A percentile compares a stretch with the other conserved stretches of the same genome.
These are phyloP conservation scores for Aythya baeri DNA, from an alignment of 2,113 vertebrate species.

Conservation along the genomic window DNA sequence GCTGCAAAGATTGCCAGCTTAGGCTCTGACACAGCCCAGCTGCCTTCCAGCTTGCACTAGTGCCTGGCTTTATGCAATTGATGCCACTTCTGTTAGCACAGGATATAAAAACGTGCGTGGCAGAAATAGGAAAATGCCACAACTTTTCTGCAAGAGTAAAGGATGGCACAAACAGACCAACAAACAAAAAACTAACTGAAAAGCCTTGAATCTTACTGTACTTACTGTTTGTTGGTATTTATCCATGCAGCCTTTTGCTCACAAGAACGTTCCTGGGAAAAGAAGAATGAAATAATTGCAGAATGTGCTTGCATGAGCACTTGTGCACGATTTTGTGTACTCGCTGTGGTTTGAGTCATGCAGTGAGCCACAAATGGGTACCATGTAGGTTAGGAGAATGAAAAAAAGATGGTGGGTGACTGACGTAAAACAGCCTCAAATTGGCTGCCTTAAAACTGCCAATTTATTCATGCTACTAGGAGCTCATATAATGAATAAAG, in stretches of 20 bases:
- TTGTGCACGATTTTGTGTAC: not conserved
- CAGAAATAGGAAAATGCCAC: not conserved
- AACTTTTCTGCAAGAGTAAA: not conserved
- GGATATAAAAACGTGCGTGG: not conserved
- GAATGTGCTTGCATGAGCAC: not conserved
- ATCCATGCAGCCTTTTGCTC: not conserved
- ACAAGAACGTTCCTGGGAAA: not conserved
- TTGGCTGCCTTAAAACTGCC: not conserved
- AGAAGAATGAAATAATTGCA: not conserved
- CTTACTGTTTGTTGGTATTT: not conserved
- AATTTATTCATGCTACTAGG: not conserved
- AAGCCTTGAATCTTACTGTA: not conserved
- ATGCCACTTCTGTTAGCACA: not conserved
- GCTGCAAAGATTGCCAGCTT: not conserved
- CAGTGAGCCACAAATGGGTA: not conserved
- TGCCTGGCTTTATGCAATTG: not conserved
- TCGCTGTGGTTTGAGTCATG: not conserved
- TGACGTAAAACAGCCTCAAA: not conserved
- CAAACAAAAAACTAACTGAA: not conserved
- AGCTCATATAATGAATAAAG: not conserved
- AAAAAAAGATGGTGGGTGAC: not conserved
- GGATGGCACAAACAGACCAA: not conserved
- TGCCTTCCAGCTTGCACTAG: not conserved
- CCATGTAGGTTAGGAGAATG: not conserved
- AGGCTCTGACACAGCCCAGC: not conserved